A percentile compares a stretch with the other conserved stretches of the same genome.
Conservation (phyloP, 2,888 invertebrate species). For the Drepana falcataria region DNA sequence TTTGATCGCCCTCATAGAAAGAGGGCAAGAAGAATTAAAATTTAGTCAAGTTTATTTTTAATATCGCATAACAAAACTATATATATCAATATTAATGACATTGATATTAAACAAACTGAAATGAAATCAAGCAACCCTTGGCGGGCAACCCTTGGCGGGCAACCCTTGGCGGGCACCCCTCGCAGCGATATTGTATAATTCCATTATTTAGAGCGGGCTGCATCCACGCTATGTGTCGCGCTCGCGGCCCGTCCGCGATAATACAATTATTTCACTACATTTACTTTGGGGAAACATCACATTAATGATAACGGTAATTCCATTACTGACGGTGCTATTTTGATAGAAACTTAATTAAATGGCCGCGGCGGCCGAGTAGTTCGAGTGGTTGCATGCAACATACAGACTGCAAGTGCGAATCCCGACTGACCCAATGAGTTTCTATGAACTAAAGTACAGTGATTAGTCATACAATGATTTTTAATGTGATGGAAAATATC, state of each 20-base stretch:
- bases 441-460: too few relatives aligned
- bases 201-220: slow-evolving; percentile 41
- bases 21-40: too few relatives aligned
- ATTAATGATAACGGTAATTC: slow-evolving; percentile 36
- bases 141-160: slow-evolving; percentile 11
- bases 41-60: slow-evolving; percentile 13
- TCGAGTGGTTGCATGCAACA: too few relatives aligned
- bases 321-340: slow-evolving; percentile 11
- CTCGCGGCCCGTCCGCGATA: slow-evolving; percentile 29
- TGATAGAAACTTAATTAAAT: neutral
- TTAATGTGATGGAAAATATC: too few relatives aligned
- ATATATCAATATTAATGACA: slow-evolving; percentile 32
- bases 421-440: too few relatives aligned
- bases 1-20: too few relatives aligned
- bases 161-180: slow-evolving; percentile 16
- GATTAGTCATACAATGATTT: too few relatives aligned
- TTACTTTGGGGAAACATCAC: slow-evolving; percentile 53
- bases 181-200: slow-evolving; percentile 36
- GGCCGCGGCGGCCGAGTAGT: too few relatives aligned
- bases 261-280: slow-evolving; percentile 57
- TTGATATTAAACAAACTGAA: slow-evolving; percentile 44
- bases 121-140: slow-evolving; percentile 33
- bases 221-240: slow-evolving; percentile 11
- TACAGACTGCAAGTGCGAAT: too few relatives aligned
- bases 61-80: slow-evolving; percentile 17